phyloP scores from a whole-genome alignment of 2,797 vertebrate species.

The Chaetophractus vellerosus region DNA sequence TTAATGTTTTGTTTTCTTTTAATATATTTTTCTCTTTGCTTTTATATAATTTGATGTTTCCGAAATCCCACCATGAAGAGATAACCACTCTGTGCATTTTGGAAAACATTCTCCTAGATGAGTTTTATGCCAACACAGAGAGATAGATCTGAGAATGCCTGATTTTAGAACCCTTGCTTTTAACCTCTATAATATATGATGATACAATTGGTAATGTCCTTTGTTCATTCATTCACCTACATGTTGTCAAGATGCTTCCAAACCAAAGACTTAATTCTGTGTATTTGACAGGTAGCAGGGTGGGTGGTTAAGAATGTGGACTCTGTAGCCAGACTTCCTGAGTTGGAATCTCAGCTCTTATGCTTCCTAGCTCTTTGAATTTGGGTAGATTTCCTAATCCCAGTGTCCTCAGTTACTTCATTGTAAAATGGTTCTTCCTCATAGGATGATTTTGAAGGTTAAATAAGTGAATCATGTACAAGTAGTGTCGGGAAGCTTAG shows the following conservation, averaged over 20 bases:
- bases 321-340: background rate
- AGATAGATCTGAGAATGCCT: accelerated
- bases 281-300: background rate
- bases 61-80: accelerated
- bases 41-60: accelerated
- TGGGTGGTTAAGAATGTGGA: background rate
- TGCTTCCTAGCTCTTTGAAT: accelerated
- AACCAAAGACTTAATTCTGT: accelerated
- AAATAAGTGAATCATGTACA: accelerated
- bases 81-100: background rate
- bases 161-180: accelerated
- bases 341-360: background rate
- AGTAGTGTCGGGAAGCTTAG: accelerated
- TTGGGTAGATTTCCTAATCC: background rate
- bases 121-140: background rate
- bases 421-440: background rate
- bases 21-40: background rate
- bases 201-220: accelerated
- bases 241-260: accelerated
- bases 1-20: background rate
- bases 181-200: background rate
- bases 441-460: background rate
- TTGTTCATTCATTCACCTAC: background rate
- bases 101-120: background rate
- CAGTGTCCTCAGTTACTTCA: background rate